Evolutionary conservation across 1,140 invertebrate species (phyloP).

Genomic region (Melanaphis sacchari): DNA sequence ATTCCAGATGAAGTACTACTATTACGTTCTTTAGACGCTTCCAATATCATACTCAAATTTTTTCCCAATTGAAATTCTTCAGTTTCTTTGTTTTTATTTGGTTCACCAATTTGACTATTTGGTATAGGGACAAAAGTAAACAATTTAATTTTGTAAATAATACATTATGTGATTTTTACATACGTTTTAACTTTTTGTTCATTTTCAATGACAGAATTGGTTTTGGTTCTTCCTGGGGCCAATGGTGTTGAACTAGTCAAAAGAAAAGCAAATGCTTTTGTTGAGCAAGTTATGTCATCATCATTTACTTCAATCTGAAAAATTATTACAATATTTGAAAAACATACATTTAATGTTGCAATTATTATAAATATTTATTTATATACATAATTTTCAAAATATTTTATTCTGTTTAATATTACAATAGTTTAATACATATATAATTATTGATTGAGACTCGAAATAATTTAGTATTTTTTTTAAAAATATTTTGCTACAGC

Average conservation of each 20-base stretch:
- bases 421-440: no score
- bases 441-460: no score
- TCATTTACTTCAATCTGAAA: constrained; percentile 37
- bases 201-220: neutral
- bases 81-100: neutral
- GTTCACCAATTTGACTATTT: neutral
- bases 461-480: no score
- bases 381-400: no score
- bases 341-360: no score
- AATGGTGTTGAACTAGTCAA: constrained; percentile 55
- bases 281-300: constrained; percentile 52
- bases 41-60: constrained; percentile 60
- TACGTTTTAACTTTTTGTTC: neutral
- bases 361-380: no score
- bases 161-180: neutral
- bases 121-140: neutral
- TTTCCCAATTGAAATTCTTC: constrained; percentile 18
- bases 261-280: constrained; percentile 50
- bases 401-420: no score
- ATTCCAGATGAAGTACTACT: constrained; percentile 57
- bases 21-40: constrained; percentile 60
- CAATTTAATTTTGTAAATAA: neutral
- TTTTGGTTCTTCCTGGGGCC: neutral
- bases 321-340: neutral
- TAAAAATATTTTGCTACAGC: no score